Evolutionary conservation across 2,113 vertebrate species (phyloP).

Genomic region (Mixornis gularis): DNA sequence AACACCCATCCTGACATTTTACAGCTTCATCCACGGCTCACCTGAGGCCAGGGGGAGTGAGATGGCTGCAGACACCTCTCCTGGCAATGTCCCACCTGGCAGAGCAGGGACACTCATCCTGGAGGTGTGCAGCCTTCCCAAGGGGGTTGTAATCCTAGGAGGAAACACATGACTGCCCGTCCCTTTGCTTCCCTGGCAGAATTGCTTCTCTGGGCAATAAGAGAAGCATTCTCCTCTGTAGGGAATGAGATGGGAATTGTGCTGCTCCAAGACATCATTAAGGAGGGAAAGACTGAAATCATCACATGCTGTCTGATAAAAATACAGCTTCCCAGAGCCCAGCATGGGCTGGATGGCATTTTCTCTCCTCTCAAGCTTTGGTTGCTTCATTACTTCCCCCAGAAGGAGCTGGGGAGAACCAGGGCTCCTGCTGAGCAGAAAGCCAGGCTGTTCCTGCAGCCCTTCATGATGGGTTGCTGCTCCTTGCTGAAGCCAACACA

Average conservation of each 20-base stretch:
- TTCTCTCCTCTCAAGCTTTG: neutral
- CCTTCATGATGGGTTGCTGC: neutral
- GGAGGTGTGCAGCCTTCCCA: accelerated
- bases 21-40: neutral
- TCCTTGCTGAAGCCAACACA: neutral
- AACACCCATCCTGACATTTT: accelerated
- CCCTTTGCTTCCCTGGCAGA: neutral
- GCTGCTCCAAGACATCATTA: neutral
- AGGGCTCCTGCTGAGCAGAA: neutral
- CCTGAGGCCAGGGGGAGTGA: neutral
- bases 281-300: neutral
- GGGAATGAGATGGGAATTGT: neutral
- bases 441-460: neutral
- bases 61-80: neutral
- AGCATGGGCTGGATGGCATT: neutral
- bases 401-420: neutral
- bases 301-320: neutral
- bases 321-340: neutral
- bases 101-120: accelerated
- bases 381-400: neutral
- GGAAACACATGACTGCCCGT: neutral
- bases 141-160: neutral
- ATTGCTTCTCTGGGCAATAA: neutral
- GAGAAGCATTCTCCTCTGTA: neutral
- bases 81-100: accelerated